Evolutionary conservation across 2,113 vertebrate species (phyloP).

Genomic region (Mus pahari): DNA sequence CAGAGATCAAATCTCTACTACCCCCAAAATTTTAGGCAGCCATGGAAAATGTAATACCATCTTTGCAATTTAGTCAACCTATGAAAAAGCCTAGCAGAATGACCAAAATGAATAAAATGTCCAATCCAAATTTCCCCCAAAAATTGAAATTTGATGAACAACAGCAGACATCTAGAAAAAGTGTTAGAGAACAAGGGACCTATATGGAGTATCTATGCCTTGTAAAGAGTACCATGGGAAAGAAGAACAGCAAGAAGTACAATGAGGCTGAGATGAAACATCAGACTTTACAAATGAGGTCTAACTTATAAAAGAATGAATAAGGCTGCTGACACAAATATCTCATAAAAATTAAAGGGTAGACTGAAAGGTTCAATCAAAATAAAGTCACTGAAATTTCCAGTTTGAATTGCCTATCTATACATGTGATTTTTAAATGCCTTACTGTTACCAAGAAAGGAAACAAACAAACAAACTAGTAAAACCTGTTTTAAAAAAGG

Average conservation of each 20-base stretch:
- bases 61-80: constrained; percentile 2
- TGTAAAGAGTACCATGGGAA: not conserved
- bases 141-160: constrained; percentile 38
- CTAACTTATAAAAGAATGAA: constrained; percentile 38
- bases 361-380: not conserved
- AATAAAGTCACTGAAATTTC: constrained; percentile 35
- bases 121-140: constrained; percentile 4
- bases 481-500: constrained; percentile 27
- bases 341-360: constrained; percentile 39
- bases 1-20: not conserved
- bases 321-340: not conserved
- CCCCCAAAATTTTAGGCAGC: not conserved
- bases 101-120: constrained; percentile 47
- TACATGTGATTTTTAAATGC: constrained; percentile 26
- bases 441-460: constrained; percentile 61
- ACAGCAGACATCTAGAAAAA: not conserved
- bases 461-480: not conserved
- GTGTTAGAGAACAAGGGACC: not conserved
- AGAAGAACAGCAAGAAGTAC: constrained; percentile 3
- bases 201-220: not conserved
- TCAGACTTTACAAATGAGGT: constrained; percentile 29
- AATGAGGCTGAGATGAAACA: constrained; percentile 44
- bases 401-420: not conserved
- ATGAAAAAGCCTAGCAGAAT: constrained; percentile 41
- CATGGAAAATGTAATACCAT: not conserved